Evolutionary conservation across 2,888 invertebrate genomes (phyloP).

Genomic region (Amiota minor): DNA sequence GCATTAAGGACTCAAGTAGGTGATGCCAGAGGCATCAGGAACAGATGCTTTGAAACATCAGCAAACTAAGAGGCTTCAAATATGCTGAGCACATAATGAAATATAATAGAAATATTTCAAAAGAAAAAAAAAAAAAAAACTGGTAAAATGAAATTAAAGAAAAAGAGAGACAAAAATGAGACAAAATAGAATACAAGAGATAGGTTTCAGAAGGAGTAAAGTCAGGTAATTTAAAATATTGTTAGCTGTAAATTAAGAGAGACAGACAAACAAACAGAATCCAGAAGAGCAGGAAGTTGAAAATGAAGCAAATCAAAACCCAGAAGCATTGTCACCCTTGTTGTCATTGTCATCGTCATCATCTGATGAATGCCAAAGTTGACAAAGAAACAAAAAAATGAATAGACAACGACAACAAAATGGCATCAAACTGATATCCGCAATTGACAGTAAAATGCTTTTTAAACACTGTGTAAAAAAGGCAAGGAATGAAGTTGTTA

Average conservation of each 20-base stretch:
- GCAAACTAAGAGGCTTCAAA: too few relatives aligned
- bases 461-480: constrained; percentile 46
- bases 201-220: too few relatives aligned
- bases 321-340: background rate
- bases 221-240: too few relatives aligned
- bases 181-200: too few relatives aligned
- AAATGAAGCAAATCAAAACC: background rate
- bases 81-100: too few relatives aligned
- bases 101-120: too few relatives aligned
- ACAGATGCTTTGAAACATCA: too few relatives aligned
- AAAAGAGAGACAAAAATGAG: too few relatives aligned
- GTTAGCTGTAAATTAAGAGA: too few relatives aligned
- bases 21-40: too few relatives aligned
- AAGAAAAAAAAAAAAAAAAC: too few relatives aligned
- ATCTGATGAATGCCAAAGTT: background rate
- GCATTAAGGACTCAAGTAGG: background rate
- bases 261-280: background rate
- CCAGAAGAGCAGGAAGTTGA: background rate
- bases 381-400: constrained; percentile 23
- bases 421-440: constrained; percentile 39
- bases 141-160: too few relatives aligned
- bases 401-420: constrained; percentile 11
- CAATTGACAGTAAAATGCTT: constrained; percentile 63
- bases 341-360: background rate
- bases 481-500: background rate